Percentiles rank a stretch among this genome's conserved stretches.
Evolutionary conservation across 2,113 vertebrate genomes (phyloP).

Genomic region (Onychostruthus taczanowskii): DNA sequence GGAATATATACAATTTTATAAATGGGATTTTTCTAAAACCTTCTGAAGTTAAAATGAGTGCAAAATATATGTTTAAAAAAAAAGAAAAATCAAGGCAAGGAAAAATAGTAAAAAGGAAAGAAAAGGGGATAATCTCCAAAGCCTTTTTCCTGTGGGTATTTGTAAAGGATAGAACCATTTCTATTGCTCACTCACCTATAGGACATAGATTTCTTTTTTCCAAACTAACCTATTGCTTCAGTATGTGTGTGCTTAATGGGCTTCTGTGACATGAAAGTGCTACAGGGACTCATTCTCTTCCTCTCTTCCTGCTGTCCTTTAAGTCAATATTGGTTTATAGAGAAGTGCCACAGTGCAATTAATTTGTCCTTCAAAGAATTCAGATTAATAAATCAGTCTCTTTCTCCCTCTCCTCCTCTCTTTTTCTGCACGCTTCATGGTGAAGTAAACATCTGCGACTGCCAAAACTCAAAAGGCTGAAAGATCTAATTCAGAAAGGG

Average conservation of each 20-base stretch:
- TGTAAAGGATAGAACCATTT: not conserved
- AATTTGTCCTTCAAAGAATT: conserved; percentile 47
- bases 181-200: not conserved
- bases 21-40: not conserved
- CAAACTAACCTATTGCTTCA: conserved; percentile 53
- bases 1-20: not conserved
- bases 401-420: not conserved
- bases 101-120: not conserved
- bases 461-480: not conserved
- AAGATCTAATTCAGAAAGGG: conserved; percentile 9
- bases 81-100: not conserved
- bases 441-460: conserved; percentile 20
- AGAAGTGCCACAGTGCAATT: conserved; percentile 58
- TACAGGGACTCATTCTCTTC: conserved; percentile 43
- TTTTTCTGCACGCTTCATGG: not conserved
- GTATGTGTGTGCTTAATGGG: conserved; percentile 59
- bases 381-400: conserved; percentile 48
- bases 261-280: not conserved
- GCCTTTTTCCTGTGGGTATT: not conserved
- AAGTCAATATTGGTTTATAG: conserved; percentile 68
- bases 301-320: conserved; percentile 56
- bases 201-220: not conserved
- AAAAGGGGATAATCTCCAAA: not conserved
- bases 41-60: not conserved
- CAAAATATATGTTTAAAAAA: not conserved